Evolutionary conservation across 2,797 vertebrate genomes (phyloP), one percentile per base, ranked within the genome.

Genomic region (Esox lucius): DNA sequence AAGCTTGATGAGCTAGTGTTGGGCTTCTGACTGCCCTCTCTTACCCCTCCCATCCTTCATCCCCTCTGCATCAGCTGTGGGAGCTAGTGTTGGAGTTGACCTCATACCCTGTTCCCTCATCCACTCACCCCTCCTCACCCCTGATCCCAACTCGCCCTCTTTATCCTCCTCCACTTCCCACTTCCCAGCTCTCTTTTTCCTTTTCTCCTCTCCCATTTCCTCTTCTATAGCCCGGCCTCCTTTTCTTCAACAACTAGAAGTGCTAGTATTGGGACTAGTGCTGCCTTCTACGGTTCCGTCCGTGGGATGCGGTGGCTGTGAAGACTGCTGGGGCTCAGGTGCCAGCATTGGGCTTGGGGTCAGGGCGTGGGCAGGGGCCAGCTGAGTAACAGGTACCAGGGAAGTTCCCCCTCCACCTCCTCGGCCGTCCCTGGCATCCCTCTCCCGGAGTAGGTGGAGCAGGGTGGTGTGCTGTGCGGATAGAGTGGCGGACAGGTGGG

Each of bases 401-500:
- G 51, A 51, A n/a, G 51, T 13, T 5, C 64, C 75, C 8, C 84
- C 83, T 24, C 76, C 78, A 26, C 75, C 82, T 28, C 85, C 87
- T 78, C 90, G 81, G 12, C 78, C 76, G 24, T 88, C 90, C 56
- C 85, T 87, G 19, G 81, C 19, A 48, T 94, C 94, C 68, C 94
- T 86, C 77, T 94, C 94, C 24, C 90, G 90, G 53, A 94, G 92
- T 84, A 95, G 84, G 85, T 93, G 93, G 59, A 95, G 86, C 75
- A 95, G 87, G 62, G 92, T 91, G 7, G 93, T 88, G n/a, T 95
- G 94, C 89, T 95, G 94, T 70, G 94, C 81, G 0, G 91, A 93
- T 67, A 95, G 92, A 35, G 93, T 95, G 82, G 93, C 94, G 0
- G 92, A 93, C 77, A 95, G 92, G 88, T 94, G 94, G 53, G 92